Evolutionary conservation across 1,140 invertebrate genomes (phyloP).

Genomic region (Drosophila serrata): DNA sequence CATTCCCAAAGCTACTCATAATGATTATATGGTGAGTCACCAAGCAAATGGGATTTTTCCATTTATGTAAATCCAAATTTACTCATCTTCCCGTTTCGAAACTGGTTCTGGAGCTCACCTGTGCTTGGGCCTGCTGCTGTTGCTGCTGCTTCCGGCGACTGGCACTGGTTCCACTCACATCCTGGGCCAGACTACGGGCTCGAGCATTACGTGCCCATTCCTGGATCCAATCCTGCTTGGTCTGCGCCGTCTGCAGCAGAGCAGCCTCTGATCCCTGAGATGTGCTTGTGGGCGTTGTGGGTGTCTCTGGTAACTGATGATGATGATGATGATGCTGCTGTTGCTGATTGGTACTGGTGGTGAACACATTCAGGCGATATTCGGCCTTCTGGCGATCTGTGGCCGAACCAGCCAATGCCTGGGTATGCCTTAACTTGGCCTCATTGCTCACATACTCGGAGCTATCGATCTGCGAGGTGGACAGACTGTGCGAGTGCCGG

Average conservation of each 20-base stretch:
- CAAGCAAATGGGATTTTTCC: conserved; percentile 23
- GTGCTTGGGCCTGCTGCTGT: conserved; percentile 53
- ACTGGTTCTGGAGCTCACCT: conserved; percentile 44
- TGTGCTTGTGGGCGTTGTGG: conserved; percentile 60
- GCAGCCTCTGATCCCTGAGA: conserved; percentile 62
- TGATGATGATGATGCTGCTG: conserved; percentile 13
- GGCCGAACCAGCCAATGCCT: conserved; percentile 63
- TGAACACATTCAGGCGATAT: conserved; percentile 83
- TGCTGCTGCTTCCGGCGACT: conserved; percentile 61
- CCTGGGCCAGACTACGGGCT: conserved; percentile 75
- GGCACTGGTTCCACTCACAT: conserved; percentile 63
- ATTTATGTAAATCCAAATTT: conserved; percentile 2
- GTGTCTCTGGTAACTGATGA: conserved; percentile 73
- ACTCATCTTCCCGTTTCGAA: background rate
- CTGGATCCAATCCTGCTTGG: conserved; percentile 85
- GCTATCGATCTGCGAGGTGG: conserved; percentile 88
- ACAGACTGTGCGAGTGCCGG: conserved; percentile 86
- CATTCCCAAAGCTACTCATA: background rate
- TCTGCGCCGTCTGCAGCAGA: conserved; percentile 76
- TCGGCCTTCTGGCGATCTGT: conserved; percentile 84
- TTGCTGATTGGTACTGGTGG: conserved; percentile 59
- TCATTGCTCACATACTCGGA: conserved; percentile 87
- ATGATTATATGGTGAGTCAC: background rate
- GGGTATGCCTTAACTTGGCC: conserved; percentile 68
- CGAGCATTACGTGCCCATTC: conserved; percentile 84